Evolutionary conservation across 2,797 vertebrate species (phyloP).

Genomic region (Synaphobranchus kaupii): DNA sequence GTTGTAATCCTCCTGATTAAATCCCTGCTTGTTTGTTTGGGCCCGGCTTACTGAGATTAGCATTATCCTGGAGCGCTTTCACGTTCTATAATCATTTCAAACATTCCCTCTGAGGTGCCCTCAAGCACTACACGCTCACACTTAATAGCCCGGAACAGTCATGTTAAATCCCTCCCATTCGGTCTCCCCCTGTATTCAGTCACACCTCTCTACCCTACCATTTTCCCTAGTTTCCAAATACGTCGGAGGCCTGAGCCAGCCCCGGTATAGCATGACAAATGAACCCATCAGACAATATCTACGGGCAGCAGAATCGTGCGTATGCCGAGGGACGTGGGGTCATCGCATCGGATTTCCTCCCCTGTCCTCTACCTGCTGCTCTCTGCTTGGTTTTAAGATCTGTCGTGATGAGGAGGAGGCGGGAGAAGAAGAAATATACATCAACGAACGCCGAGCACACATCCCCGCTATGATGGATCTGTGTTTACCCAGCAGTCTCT

Average conservation of each 20-base stretch:
- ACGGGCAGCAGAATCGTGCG: not conserved
- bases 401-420: not conserved
- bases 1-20: conserved; percentile 63
- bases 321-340: not conserved
- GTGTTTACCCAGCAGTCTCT: not conserved
- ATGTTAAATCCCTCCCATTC: conserved; percentile 97
- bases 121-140: conserved; percentile 79
- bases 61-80: conserved; percentile 77
- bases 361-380: not conserved
- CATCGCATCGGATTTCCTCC: not conserved
- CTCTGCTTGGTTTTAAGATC: not conserved
- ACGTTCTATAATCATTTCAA: conserved; percentile 85
- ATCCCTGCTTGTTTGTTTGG: conserved; percentile 59
- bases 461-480: not conserved
- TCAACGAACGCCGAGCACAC: not conserved
- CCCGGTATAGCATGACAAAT: conserved; percentile 88
- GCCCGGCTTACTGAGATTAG: conserved; percentile 68
- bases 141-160: conserved; percentile 92
- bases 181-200: conserved; percentile 98
- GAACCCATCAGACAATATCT: conserved; percentile 77
- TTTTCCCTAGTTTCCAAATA: conserved; percentile 98
- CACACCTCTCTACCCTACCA: conserved; percentile 97
- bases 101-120: conserved; percentile 81
- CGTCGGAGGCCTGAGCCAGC: conserved; percentile 85
- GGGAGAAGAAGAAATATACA: not conserved